A percentile compares a stretch with the other conserved stretches of the same genome.
These are phyloP conservation scores for Drosophila simulans DNA, from an alignment of 1,140 invertebrate genomes.

Conservation along the genomic window DNA sequence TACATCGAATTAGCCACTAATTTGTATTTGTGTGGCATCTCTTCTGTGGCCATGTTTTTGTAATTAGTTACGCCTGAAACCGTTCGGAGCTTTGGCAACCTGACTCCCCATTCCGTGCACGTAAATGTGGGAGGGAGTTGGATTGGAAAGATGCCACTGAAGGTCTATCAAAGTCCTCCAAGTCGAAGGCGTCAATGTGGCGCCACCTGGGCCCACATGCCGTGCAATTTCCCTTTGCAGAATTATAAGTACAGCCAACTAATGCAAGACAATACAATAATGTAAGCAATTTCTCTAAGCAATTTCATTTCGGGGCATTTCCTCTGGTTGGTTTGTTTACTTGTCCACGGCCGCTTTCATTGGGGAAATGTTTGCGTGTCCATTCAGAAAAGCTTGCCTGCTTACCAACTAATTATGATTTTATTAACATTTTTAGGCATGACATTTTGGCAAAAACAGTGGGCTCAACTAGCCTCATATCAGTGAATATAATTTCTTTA, in stretches of 20 bases:
- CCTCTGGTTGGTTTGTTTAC: constrained; percentile 11
- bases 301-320: constrained; percentile 50
- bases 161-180: constrained; percentile 69
- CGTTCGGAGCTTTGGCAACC: constrained; percentile 40
- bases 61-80: constrained; percentile 49
- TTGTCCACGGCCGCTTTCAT: constrained; percentile 12
- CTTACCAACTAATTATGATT: constrained; percentile 45
- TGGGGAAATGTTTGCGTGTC: constrained; percentile 56
- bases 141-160: neutral
- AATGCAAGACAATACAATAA: constrained; percentile 72
- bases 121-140: constrained; percentile 21
- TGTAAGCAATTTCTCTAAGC: constrained; percentile 48
- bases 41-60: constrained; percentile 37
- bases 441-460: constrained; percentile 43
- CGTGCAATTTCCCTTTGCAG: constrained; percentile 50
- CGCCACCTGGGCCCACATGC: constrained; percentile 64
- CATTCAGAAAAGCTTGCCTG: constrained; percentile 36
- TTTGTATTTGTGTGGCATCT: constrained; percentile 52
- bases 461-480: constrained; percentile 3
- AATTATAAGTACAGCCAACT: constrained; percentile 53
- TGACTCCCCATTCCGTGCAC: constrained; percentile 24
- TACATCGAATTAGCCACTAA: constrained; percentile 59
- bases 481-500: too few species aligned
- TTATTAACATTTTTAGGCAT: constrained; percentile 75
- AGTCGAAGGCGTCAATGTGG: constrained; percentile 62